Conservation (phyloP, 2,797 vertebrate genomes). For the Numenius phaeopus region DNA sequence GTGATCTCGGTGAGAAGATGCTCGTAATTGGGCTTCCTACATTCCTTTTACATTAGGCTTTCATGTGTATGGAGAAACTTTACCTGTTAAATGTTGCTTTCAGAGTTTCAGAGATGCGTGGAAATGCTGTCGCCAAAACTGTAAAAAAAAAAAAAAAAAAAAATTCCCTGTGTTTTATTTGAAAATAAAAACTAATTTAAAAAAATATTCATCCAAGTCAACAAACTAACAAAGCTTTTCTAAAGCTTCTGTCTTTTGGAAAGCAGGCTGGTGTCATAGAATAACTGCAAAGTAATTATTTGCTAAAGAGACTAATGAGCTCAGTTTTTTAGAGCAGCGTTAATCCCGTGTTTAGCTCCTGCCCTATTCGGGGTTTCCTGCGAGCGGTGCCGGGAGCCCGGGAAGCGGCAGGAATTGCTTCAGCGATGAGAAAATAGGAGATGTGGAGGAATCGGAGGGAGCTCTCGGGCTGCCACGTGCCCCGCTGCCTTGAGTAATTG, state of each 20-base stretch:
- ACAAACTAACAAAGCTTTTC: not conserved
- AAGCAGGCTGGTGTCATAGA: not conserved
- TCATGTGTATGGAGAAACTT: not conserved
- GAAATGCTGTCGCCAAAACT: not conserved
- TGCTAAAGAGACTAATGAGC: conserved; percentile 63
- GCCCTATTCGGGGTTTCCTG: not conserved
- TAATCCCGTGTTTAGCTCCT: conserved; percentile 28
- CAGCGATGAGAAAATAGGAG: not conserved
- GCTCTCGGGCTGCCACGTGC: not conserved
- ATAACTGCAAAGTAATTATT: conserved; percentile 60
- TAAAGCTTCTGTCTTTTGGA: not conserved
- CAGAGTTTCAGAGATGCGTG: not conserved
- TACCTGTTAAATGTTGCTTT: not conserved
- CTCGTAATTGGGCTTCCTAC: rapidly evolving
- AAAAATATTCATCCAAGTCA: not conserved
- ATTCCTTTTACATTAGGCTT: not conserved
- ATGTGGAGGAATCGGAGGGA: not conserved
- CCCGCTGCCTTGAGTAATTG: not conserved
- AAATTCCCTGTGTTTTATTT: not conserved
- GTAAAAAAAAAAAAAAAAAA: not conserved
- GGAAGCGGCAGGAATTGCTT: not conserved
- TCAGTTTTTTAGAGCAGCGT: conserved; percentile 3
- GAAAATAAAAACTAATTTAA: not conserved
- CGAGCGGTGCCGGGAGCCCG: not conserved
- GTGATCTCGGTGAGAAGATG: not conserved